phyloP scores from a whole-genome alignment of 2,888 invertebrate genomes.

The Scaptomyza parva region DNA sequence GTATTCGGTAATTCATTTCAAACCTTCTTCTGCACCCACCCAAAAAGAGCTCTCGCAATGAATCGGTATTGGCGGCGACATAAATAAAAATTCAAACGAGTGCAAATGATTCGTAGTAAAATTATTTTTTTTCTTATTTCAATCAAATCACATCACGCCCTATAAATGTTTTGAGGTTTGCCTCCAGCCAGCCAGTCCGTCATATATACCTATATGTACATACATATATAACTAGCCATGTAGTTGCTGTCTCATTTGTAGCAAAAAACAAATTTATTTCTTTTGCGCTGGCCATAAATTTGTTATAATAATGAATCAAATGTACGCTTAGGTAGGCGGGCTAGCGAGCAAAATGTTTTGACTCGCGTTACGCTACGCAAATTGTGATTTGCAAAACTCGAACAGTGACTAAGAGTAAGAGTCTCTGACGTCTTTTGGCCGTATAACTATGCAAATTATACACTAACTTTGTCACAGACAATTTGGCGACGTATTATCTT shows the following conservation, averaged over 20 bases:
- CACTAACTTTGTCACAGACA: slow-evolving; percentile 72
- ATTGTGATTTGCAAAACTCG: slow-evolving; percentile 47
- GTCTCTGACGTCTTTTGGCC: slow-evolving; percentile 66
- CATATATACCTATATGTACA: background rate
- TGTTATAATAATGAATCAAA: slow-evolving; percentile 34
- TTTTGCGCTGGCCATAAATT: slow-evolving; percentile 52
- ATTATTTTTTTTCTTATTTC: slow-evolving; percentile 19
- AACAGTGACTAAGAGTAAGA: slow-evolving; percentile 61
- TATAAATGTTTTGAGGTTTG: slow-evolving; percentile 60
- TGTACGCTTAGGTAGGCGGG: slow-evolving; percentile 44
- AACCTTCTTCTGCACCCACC: slow-evolving; percentile 2
- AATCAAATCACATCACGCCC: slow-evolving; percentile 69
- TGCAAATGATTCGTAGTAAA: slow-evolving; percentile 34
- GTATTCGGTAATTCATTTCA: slow-evolving; percentile 40
- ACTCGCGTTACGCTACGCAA: slow-evolving; percentile 37
- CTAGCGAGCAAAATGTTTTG: slow-evolving; percentile 9
- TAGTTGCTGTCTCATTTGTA: slow-evolving; percentile 37
- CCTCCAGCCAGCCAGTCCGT: slow-evolving; percentile 21
- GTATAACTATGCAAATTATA: slow-evolving; percentile 60
- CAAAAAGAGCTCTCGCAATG: background rate
- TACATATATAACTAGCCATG: slow-evolving; percentile 3
- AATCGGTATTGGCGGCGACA: slow-evolving; percentile 47
- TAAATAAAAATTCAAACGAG: slow-evolving; percentile 40
- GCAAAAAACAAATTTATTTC: slow-evolving; percentile 64
- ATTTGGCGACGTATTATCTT: slow-evolving; percentile 56